Base-by-base conservation (phyloP, 2,797 vertebrate species). In the Argyrosomus regius region DNA sequence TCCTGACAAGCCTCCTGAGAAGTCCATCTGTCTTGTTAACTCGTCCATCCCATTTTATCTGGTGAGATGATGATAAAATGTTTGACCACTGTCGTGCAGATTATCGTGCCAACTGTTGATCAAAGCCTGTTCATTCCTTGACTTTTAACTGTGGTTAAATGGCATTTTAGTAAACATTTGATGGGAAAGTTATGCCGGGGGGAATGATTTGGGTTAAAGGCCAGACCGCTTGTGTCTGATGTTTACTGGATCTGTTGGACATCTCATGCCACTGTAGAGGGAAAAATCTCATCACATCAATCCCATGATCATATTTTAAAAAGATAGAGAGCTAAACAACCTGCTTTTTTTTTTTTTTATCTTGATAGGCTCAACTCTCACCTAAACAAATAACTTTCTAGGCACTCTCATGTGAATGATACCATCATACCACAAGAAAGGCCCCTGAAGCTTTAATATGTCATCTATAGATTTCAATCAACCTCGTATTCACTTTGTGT, bases 21-120 rank as follows among this genome's bases (percentile, higher is more conserved):
- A 80, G 83, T 92, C 92, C 86, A 91, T 93, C 78, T 94, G 87
- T 77, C 82, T 96, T 75, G 95, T 96, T 94, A 97, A 90, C 87
- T 95, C 91, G 86, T 98, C 98, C 98, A 99, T 99, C 91, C 94
- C 97, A 98, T 97, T 85, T 90, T 96, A 96, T 95, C 95, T 96
- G 89, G 41, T 86, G 85, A 85, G 77, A 85, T 56, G 77, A 83
- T 82, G 73, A 88, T 67, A 83, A 72, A 88, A 83, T 28, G 65
- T 68, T 80, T 68, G 35, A 73, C 77, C 49, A 39, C 16, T 5
- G 46, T 75, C 75, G 72, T 67, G 48, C 53, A 72, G 39, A 13
- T 24, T 2, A 56, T 28, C 64, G 46, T 1, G 24, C 46, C 63
- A 81, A 62, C 63, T 62, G 60, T 16, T 8, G 22, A 62, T 65